Base-by-base conservation (phyloP, 2,888 invertebrate genomes). In the Hemicrepidius hirtus region DNA sequence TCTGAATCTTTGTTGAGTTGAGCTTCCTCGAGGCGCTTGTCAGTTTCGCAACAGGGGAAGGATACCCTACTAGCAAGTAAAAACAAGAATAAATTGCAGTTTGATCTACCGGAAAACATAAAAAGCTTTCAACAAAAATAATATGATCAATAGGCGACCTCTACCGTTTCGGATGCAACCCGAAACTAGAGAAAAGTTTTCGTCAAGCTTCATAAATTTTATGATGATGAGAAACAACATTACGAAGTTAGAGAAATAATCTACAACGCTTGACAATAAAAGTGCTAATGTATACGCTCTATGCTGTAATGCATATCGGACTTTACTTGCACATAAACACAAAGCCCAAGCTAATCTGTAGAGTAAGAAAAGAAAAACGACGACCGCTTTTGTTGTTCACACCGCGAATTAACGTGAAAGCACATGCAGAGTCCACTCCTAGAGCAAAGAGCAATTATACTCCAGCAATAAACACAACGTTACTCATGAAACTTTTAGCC, bases 181-280 rank as follows among this genome's bases (percentile, higher is more conserved):
- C 4, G 28, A 28, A 53, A 13, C 53, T 53, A 40, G 50, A 60
- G 49, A 63, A 69, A 69, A 69, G 18, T 57, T 69, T 62, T 63
- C 55, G 63, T 57, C 46, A 37, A 69, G 69, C 53, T 57, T 57
- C 55, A 53, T 63, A 63, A 63, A 69, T 55, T 53, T 53, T 53
- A 53, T 28, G 24, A 32, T 53, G 53, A 53, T 53, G 53, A 53
- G 53, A 53, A 53, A 28, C 35, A 35, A 37, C 28, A 62, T 46
- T 62, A 46, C 32, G 21, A 53, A 53, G 53, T 53, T 16, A 32
- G n/a, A 13, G 13, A 37, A 35, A 64, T 53, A 53, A 65, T 65
- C 50, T 49, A 21, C 50, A 53, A 50, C 62, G 28, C 16, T 50
- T 40, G 20, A 53, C 50, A 65, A 65, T 65, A 65, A 65, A 65